Evolutionary conservation across 2,888 invertebrate species (phyloP).

Genomic region (Dorcus parallelipipedus): DNA sequence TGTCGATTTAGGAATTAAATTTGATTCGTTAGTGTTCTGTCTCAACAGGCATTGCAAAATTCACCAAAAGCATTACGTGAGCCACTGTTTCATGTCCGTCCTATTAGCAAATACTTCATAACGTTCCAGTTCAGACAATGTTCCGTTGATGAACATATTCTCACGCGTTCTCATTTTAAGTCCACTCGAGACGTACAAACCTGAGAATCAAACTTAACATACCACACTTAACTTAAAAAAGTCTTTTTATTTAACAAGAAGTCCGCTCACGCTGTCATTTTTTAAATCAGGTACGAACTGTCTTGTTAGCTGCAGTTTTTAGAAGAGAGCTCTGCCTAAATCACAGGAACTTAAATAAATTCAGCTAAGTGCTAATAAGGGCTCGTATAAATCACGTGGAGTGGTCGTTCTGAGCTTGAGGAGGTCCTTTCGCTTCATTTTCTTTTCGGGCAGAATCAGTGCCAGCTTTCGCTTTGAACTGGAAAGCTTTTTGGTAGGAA

Average conservation of each 20-base stretch:
- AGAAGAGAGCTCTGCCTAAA: slow-evolving; percentile 12
- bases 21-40: too few species aligned
- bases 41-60: too few species aligned
- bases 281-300: not conserved
- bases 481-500: slow-evolving; percentile 51
- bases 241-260: not conserved
- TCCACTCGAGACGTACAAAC: too few species aligned
- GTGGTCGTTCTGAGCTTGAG: slow-evolving; percentile 5
- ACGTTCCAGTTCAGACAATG: too few species aligned
- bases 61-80: too few species aligned
- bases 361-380: slow-evolving; percentile 66
- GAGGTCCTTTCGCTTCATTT: slow-evolving; percentile 31
- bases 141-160: too few species aligned
- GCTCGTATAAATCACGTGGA: slow-evolving; percentile 59
- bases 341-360: slow-evolving; percentile 11
- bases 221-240: not conserved
- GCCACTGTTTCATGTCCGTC: too few species aligned
- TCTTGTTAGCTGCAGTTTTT: not conserved
- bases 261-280: not conserved
- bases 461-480: slow-evolving; percentile 66
- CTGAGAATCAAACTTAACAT: too few species aligned
- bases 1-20: too few species aligned
- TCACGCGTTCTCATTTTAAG: too few species aligned
- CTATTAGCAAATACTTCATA: too few species aligned
- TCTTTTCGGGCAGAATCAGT: slow-evolving; percentile 54